Conservation (phyloP, 2,888 invertebrate species). For the Artemia sp. region DNA sequence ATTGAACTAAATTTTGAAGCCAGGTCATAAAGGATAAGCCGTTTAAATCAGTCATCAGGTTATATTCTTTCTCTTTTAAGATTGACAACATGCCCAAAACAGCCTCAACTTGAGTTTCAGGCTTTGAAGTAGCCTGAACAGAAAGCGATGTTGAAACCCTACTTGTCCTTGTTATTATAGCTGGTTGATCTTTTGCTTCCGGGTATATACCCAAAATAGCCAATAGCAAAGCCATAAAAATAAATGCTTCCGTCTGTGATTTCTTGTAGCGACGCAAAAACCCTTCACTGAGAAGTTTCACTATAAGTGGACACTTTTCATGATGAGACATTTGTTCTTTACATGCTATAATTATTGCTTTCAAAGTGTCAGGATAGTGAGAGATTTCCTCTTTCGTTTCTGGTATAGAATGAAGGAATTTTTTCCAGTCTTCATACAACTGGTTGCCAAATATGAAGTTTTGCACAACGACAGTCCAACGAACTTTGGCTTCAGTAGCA, state of each 20-base stretch:
- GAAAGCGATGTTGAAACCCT: neutral
- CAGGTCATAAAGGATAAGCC: neutral
- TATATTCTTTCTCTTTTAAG: slow-evolving; percentile 7
- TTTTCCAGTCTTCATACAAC: slow-evolving; percentile 10
- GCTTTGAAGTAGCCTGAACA: neutral
- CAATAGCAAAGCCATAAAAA: neutral
- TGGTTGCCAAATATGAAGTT: neutral
- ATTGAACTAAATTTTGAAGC: neutral
- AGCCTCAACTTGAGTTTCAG: neutral
- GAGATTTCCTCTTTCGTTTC: neutral
- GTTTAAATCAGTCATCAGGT: neutral
- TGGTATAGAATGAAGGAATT: neutral
- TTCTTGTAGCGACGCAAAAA: slow-evolving; percentile 6
- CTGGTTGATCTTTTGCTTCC: slow-evolving; percentile 5
- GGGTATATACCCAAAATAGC: neutral
- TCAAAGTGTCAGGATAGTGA: neutral
- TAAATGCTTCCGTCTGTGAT: slow-evolving; percentile 9
- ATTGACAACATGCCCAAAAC: neutral
- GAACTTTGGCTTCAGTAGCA: neutral
- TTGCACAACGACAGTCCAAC: slow-evolving; percentile 6
- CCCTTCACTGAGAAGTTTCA: neutral
- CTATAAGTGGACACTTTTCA: neutral
- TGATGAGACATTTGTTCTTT: neutral
- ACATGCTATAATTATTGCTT: neutral
- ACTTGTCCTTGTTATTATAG: neutral